Conservation (phyloP, 2,113 vertebrate genomes). For the Calypte anna region DNA sequence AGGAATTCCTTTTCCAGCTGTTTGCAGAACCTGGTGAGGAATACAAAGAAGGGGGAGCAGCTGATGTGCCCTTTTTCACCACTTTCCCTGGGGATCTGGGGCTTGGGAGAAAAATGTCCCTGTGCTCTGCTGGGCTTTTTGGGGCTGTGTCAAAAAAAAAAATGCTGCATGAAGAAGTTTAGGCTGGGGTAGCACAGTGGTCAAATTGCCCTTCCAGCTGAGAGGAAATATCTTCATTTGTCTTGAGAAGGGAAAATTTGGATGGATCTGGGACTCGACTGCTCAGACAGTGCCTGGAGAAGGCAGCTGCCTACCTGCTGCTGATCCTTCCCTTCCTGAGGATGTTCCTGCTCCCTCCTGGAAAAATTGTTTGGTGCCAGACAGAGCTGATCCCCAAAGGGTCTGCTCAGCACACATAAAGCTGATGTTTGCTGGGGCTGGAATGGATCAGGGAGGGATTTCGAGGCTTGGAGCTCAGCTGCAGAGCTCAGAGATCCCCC, state of each 20-base stretch:
- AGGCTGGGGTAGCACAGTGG: background rate
- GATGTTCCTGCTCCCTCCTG: background rate
- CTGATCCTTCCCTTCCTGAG: background rate
- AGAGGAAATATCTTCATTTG: background rate
- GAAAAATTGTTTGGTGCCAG: background rate
- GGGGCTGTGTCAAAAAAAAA: background rate
- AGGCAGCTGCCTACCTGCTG: background rate
- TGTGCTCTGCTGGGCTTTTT: fast-evolving
- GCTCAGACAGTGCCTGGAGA: background rate
- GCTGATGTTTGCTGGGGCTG: background rate
- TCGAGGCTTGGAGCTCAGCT: background rate
- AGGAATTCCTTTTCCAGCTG: conserved; percentile 1
- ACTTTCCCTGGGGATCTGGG: background rate
- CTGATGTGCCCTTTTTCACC: background rate
- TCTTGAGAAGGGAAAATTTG: background rate
- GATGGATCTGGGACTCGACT: background rate
- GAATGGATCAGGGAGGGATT: background rate
- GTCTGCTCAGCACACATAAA: background rate
- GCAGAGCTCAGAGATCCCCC: fast-evolving
- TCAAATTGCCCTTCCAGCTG: background rate
- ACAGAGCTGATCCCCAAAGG: fast-evolving
- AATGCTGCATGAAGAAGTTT: background rate
- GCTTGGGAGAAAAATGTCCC: background rate
- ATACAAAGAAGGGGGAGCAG: background rate
- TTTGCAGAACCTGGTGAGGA: background rate